A percentile compares a stretch with the other conserved stretches of the same genome.
Conservation (phyloP, 2,888 invertebrate genomes). For the Panopea generosa region DNA sequence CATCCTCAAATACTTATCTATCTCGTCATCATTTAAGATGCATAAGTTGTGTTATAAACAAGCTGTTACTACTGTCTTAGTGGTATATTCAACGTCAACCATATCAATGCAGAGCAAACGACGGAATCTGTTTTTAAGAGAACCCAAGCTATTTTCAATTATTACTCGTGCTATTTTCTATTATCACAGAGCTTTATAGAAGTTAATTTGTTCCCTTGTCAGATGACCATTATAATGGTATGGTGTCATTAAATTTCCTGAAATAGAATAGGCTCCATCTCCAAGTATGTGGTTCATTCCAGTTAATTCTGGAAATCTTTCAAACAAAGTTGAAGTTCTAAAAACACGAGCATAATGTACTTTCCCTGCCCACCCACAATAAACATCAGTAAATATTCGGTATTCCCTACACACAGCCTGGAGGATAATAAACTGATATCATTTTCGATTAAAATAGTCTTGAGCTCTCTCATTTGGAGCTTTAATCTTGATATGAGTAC, state of each 20-base stretch:
- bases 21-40: too few species aligned
- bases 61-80: not conserved
- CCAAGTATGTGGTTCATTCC: not conserved
- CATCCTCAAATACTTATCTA: too few species aligned
- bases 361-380: not conserved
- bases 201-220: not conserved
- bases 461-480: not conserved
- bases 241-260: not conserved
- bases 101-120: not conserved
- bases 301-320: not conserved
- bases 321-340: not conserved
- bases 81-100: not conserved
- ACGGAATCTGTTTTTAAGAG: not conserved
- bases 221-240: slow-evolving; percentile 6
- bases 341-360: slow-evolving; percentile 6
- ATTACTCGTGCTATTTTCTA: not conserved
- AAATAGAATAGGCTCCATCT: not conserved
- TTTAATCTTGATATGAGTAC: slow-evolving; percentile 1
- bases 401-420: not conserved
- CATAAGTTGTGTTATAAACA: too few species aligned
- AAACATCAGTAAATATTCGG: not conserved
- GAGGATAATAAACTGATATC: not conserved
- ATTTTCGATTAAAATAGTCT: slow-evolving; percentile 6
- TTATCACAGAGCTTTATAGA: not conserved
- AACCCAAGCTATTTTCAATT: not conserved